These are phyloP conservation scores for Exocentrus adspersus DNA, from an alignment of 2,888 invertebrate species.

Conservation along the genomic window DNA sequence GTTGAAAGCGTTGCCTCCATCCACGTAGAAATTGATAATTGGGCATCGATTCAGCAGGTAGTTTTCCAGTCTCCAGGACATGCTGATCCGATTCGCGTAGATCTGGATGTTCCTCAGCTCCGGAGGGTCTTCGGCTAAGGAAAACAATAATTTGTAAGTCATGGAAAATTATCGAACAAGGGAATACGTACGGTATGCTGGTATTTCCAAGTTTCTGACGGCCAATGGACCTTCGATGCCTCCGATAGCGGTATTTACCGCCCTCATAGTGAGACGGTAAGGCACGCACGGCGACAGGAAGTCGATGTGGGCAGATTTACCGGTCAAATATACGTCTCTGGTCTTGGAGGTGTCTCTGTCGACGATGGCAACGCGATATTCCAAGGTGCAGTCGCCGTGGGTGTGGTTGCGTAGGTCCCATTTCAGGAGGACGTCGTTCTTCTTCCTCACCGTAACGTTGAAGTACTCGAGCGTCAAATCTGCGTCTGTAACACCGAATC, in stretches of 20 bases:
- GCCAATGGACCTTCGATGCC: not conserved
- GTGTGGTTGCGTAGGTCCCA: not conserved
- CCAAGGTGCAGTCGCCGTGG: not conserved
- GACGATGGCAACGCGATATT: not conserved
- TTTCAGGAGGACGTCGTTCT: not conserved
- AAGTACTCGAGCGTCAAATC: not conserved
- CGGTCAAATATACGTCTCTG: not conserved
- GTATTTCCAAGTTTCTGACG: no score
- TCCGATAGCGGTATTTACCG: not conserved
- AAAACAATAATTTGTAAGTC: no score
- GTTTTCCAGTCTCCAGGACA: not conserved
- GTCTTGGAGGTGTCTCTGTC: not conserved
- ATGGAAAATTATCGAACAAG: no score
- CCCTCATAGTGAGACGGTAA: not conserved
- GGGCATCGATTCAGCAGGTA: not conserved
- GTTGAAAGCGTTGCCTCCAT: not conserved
- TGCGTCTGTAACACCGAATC: not conserved
- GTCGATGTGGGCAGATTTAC: not conserved
- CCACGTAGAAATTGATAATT: not conserved
- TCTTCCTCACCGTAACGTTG: not conserved
- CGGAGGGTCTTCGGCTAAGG: no score
- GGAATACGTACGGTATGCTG: no score
- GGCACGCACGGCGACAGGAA: not conserved
- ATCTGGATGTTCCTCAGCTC: not conserved
- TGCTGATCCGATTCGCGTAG: not conserved